These are phyloP conservation scores for Trichosurus vulpecula DNA, from an alignment of 2,797 vertebrate genomes.

Conservation along the genomic window DNA sequence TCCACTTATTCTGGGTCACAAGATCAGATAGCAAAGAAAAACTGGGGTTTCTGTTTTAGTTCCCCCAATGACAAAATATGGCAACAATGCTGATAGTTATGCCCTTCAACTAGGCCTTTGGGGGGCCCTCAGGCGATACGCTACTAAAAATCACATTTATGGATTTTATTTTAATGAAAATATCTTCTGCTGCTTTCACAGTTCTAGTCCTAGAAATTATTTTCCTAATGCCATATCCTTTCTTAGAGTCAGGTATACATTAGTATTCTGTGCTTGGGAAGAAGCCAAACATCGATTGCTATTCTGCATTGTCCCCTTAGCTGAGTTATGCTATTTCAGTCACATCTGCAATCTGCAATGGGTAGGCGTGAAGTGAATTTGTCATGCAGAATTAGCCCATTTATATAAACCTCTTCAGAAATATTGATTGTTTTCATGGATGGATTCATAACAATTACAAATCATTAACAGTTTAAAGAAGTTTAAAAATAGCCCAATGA, in stretches of 20 bases:
- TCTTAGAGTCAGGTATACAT: conserved; percentile 23
- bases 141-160: conserved; percentile 37
- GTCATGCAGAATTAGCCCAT: conserved; percentile 68
- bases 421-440: conserved; percentile 66
- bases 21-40: background rate
- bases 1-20: background rate
- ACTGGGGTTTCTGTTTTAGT: background rate
- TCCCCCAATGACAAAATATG: background rate
- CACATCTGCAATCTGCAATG: conserved; percentile 60
- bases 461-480: conserved; percentile 64
- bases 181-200: conserved; percentile 46
- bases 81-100: conserved; percentile 21
- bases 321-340: conserved; percentile 65
- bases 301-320: conserved; percentile 58
- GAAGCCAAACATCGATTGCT: conserved; percentile 56
- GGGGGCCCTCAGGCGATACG: background rate
- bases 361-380: conserved; percentile 51
- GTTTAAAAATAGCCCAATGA: conserved; percentile 58
- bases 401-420: conserved; percentile 71
- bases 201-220: conserved; percentile 55
- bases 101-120: conserved; percentile 12
- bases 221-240: conserved; percentile 25
- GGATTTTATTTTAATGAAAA: conserved; percentile 56
- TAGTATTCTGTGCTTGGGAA: conserved; percentile 61
- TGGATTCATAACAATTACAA: conserved; percentile 68